A percentile compares a stretch with the other conserved stretches of the same genome.
phyloP scores from a whole-genome alignment of 2,113 vertebrate genomes.

The Sorex fumeus region DNA sequence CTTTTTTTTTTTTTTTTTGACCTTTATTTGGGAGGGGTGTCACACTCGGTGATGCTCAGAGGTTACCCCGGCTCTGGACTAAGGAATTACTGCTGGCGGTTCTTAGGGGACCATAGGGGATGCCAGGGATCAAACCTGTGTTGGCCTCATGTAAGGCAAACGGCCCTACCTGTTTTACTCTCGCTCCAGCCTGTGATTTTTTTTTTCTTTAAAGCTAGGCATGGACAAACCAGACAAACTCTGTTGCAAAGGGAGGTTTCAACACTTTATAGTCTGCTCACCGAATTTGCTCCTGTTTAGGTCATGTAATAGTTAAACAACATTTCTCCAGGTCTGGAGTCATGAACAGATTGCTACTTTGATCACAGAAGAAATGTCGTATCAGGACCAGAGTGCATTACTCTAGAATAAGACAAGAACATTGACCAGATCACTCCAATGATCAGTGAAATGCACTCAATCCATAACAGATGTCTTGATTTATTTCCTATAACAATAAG shows the following conservation, averaged over 20 bases:
- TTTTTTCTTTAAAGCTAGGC: slow-evolving; percentile 25
- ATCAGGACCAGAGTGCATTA: neutral
- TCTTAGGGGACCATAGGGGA: too few species aligned
- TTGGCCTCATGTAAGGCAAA: too few species aligned
- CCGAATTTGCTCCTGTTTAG: neutral
- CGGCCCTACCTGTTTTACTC: too few species aligned
- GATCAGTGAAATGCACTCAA: neutral
- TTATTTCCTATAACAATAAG: neutral
- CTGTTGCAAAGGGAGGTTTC: neutral
- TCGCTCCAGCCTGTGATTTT: too few species aligned
- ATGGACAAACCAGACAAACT: neutral
- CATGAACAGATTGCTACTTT: neutral
- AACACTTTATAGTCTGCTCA: neutral
- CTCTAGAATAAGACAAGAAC: neutral
- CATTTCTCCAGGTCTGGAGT: neutral
- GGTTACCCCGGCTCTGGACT: too few species aligned
- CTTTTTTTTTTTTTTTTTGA: too few species aligned
- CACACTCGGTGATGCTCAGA: too few species aligned
- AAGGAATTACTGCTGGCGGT: too few species aligned
- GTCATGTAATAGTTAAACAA: neutral
- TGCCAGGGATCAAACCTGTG: too few species aligned
- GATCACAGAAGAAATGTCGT: slow-evolving; percentile 22
- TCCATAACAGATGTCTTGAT: neutral
- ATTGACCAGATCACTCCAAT: neutral
- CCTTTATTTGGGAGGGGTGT: too few species aligned